A percentile compares a stretch with the other conserved stretches of the same genome.
phyloP scores from a whole-genome alignment of 35 echinoderm and acorn worm species.

The Holothuria glaberrima region DNA sequence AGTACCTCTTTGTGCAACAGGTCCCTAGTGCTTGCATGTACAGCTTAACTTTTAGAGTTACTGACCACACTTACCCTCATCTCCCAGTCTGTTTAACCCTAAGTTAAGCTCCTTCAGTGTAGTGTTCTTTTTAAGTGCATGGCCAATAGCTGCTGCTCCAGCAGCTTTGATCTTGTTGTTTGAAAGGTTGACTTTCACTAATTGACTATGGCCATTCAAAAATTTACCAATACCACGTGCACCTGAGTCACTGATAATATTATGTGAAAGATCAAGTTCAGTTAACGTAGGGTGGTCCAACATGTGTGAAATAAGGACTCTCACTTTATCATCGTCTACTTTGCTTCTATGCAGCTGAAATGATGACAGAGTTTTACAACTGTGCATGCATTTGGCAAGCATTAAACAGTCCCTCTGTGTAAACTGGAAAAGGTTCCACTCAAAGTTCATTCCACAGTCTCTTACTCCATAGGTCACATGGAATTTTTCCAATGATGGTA shows the following conservation, averaged over 20 bases:
- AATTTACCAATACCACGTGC: constrained; percentile 94
- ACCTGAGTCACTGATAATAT: constrained; percentile 88
- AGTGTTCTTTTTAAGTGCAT: constrained; percentile 88
- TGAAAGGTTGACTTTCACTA: constrained; percentile 80
- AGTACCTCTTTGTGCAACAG: background rate
- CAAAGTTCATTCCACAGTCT: constrained; percentile 99
- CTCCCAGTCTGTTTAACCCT: constrained; percentile 95
- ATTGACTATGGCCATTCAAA: constrained; percentile 86
- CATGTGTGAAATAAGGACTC: constrained; percentile 92
- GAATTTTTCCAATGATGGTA: constrained; percentile 84
- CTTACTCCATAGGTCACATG: constrained; percentile 89
- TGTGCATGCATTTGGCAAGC: constrained; percentile 87
- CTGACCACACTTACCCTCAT: constrained; percentile 76
- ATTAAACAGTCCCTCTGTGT: constrained; percentile 90
- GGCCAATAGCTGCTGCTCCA: constrained; percentile 90
- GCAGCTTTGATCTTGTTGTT: constrained; percentile 88
- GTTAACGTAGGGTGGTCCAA: constrained; percentile 82
- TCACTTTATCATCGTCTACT: constrained; percentile 93
- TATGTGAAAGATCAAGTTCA: constrained; percentile 93
- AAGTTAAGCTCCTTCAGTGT: constrained; percentile 86
- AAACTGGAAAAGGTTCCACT: constrained; percentile 98
- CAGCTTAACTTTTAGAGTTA: background rate
- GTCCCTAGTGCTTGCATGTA: background rate
- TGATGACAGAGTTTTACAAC: constrained; percentile 78
- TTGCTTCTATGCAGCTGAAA: constrained; percentile 95